These are phyloP conservation scores for Nyctibius bracteatus DNA, from an alignment of 2,113 vertebrate genomes.

Conservation along the genomic window DNA sequence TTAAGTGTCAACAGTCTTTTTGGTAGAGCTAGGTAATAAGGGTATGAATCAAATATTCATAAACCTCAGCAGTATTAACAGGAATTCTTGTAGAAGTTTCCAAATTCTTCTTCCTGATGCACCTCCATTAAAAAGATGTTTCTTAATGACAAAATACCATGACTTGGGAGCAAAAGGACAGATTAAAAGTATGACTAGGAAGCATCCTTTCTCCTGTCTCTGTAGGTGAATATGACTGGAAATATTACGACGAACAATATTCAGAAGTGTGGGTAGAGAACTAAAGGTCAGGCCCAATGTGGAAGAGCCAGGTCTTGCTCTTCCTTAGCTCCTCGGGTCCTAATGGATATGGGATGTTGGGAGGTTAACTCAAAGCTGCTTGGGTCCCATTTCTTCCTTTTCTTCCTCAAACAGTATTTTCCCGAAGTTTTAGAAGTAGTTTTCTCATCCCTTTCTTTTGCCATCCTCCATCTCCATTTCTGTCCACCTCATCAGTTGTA, in stretches of 20 bases:
- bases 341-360: neutral
- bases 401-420: neutral
- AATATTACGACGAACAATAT: neutral
- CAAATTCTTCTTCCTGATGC: neutral
- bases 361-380: neutral
- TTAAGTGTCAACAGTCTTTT: neutral
- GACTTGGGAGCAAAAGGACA: neutral
- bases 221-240: neutral
- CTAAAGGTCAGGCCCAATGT: neutral
- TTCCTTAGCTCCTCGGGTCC: neutral
- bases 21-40: neutral
- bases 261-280: neutral
- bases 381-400: neutral
- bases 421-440: neutral
- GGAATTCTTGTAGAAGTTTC: neutral
- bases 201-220: neutral
- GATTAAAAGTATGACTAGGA: neutral
- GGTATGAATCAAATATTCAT: neutral
- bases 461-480: neutral
- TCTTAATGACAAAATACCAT: neutral
- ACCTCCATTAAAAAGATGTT: neutral
- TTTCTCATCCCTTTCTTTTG: neutral
- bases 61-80: neutral
- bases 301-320: neutral
- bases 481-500: neutral